Evolutionary conservation across 37 sponge, comb jelly and placozoan genomes (phyloP).

Genomic region (Theonella swinhoei): DNA sequence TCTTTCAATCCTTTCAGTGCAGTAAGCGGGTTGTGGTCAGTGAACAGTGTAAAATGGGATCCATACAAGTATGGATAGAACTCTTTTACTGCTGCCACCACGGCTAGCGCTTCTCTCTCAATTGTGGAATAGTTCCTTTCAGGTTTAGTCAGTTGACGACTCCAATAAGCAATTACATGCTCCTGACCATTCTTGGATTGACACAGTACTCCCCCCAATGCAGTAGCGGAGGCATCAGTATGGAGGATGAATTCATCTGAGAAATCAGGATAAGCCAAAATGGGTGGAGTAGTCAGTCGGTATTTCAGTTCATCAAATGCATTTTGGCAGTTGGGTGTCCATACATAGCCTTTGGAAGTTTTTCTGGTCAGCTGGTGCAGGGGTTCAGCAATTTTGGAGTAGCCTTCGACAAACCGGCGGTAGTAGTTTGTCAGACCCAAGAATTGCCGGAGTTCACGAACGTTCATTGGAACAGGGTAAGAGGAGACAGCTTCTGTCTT

Average conservation of each 20-base stretch:
- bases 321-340: slow-evolving; percentile 27
- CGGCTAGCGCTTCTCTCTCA: slow-evolving; percentile 41
- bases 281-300: slow-evolving; percentile 19
- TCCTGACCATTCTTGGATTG: slow-evolving; percentile 37
- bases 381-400: slow-evolving; percentile 40
- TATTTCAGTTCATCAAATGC: slow-evolving; percentile 43
- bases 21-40: background rate
- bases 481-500: slow-evolving; percentile 29
- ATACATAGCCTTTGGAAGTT: slow-evolving; percentile 4
- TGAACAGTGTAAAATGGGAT: background rate
- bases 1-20: background rate
- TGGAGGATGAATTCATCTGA: background rate
- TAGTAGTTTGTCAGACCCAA: slow-evolving; percentile 51
- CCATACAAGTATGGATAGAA: slow-evolving; percentile 17
- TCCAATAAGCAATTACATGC: slow-evolving; percentile 33
- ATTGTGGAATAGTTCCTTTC: slow-evolving; percentile 42
- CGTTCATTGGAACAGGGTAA: slow-evolving; percentile 38
- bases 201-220: slow-evolving; percentile 41
- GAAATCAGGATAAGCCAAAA: slow-evolving; percentile 46
- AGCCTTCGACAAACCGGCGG: slow-evolving; percentile 22
- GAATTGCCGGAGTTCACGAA: slow-evolving; percentile 35
- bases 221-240: slow-evolving; percentile 46
- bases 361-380: slow-evolving; percentile 37
- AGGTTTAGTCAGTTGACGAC: slow-evolving; percentile 8
- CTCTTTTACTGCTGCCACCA: slow-evolving; percentile 27